Conservation (phyloP, 2,888 invertebrate genomes). For the Latrodectus hesperus region DNA sequence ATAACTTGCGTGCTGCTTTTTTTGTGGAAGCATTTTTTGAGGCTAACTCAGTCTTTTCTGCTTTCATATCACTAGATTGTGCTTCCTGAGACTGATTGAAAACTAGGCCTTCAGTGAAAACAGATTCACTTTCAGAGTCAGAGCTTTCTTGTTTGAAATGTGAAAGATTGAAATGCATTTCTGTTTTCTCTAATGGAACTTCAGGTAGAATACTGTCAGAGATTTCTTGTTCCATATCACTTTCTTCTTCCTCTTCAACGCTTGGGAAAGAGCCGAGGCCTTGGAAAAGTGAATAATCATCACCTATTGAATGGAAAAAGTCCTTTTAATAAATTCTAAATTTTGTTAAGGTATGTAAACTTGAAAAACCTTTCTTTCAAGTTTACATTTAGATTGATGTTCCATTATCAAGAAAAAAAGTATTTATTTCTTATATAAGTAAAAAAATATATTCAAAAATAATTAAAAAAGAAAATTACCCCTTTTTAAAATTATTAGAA, state of each 20-base stretch:
- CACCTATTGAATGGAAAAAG: conserved; percentile 24
- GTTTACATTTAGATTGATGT: not conserved
- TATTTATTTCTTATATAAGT: not conserved
- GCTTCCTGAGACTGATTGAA: conserved; percentile 23
- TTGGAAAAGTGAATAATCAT: conserved; percentile 61
- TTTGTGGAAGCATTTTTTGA: not conserved
- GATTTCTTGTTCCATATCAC: conserved; percentile 69
- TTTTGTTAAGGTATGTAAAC: too few species aligned
- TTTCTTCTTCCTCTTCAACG: conserved; percentile 66
- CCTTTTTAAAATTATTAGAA: too few species aligned
- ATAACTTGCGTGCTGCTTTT: conserved; percentile 18
- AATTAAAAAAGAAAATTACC: too few species aligned
- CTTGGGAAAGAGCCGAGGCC: conserved; percentile 67
- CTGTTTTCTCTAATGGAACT: conserved; percentile 60
- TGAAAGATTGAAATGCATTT: conserved; percentile 68
- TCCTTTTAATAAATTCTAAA: too few species aligned
- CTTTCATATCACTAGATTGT: not conserved
- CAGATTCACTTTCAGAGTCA: conserved; percentile 73
- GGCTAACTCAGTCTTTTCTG: not conserved
- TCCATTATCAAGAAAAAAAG: not conserved
- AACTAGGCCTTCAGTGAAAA: conserved; percentile 62
- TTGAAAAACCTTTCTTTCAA: not conserved
- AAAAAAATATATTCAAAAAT: not conserved
- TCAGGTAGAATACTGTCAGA: conserved; percentile 73
- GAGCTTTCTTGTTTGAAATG: conserved; percentile 71